Percentiles rank a stretch among this genome's conserved stretches.
These are phyloP conservation scores for Chiloscyllium punctatum DNA, from an alignment of 2,797 vertebrate genomes.

Conservation along the genomic window DNA sequence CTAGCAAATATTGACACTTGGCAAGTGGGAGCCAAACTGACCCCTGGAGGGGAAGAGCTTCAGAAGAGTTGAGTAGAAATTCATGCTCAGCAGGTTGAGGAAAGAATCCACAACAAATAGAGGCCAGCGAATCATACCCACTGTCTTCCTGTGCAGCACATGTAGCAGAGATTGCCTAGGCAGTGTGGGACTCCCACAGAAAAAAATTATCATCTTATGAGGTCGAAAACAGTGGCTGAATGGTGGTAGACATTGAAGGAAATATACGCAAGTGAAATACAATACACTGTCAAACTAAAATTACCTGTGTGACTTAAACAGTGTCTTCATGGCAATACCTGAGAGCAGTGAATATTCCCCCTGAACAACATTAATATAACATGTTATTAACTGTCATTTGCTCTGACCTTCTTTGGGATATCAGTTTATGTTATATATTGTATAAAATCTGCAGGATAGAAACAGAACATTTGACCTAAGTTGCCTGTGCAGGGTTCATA, in stretches of 20 bases:
- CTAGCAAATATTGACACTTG: too few relatives aligned
- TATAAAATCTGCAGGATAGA: neutral
- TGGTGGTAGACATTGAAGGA: neutral
- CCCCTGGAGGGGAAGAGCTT: too few relatives aligned
- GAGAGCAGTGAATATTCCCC: neutral
- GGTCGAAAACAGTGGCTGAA: neutral
- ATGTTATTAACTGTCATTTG: neutral
- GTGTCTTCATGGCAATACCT: neutral
- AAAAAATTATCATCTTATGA: too few relatives aligned
- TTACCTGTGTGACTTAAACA: neutral
- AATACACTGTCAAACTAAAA: neutral
- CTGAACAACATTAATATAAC: neutral
- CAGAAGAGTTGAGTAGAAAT: too few relatives aligned
- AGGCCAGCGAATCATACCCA: too few relatives aligned
- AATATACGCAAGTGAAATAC: neutral
- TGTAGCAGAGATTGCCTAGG: too few relatives aligned
- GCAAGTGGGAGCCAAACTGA: too few relatives aligned
- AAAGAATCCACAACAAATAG: too few relatives aligned
- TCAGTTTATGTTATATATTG: neutral
- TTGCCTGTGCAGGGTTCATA: neutral
- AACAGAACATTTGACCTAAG: neutral
- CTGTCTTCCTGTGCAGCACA: too few relatives aligned
- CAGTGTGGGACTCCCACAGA: too few relatives aligned
- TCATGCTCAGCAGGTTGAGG: too few relatives aligned
- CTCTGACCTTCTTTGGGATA: neutral